phyloP scores from a whole-genome alignment of 2,888 invertebrate species.

The Boloria selene region DNA sequence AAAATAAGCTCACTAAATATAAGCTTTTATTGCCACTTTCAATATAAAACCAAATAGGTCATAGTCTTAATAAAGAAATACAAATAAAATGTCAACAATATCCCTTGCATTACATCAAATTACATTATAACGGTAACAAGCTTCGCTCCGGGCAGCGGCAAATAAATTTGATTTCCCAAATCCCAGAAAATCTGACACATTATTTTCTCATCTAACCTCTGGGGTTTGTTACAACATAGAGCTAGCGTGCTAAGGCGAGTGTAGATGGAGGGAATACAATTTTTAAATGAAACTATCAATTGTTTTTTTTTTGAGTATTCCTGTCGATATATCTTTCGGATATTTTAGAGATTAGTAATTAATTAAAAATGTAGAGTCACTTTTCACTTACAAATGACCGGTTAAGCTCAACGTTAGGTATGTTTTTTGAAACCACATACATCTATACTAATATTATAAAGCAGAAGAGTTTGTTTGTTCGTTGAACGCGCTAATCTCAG shows the following conservation, averaged over 20 bases:
- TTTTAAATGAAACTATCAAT: too few relatives aligned
- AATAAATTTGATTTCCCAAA: constrained; percentile 21
- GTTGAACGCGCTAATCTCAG: too few relatives aligned
- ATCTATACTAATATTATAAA: too few relatives aligned
- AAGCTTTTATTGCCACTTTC: too few relatives aligned
- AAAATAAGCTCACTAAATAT: too few relatives aligned
- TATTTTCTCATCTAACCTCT: constrained; percentile 23
- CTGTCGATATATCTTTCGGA: too few relatives aligned
- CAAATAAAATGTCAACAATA: constrained; percentile 6
- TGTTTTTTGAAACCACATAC: neutral
- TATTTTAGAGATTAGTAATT: too few relatives aligned
- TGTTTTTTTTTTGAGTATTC: too few relatives aligned
- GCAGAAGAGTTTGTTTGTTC: too few relatives aligned
- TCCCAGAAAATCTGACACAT: constrained; percentile 19
- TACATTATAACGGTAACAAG: neutral
- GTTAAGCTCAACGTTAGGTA: too few relatives aligned
- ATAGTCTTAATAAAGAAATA: neutral
- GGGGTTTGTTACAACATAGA: neutral
- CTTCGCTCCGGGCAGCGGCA: neutral
- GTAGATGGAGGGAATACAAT: neutral
- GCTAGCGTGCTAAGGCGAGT: neutral
- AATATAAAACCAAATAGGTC: neutral
- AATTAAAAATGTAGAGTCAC: too few relatives aligned
- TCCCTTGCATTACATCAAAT: constrained; percentile 1
- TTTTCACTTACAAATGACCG: too few relatives aligned